Evolutionary conservation across 1,140 invertebrate genomes (phyloP).

Genomic region (Drosophila chauvacae): DNA sequence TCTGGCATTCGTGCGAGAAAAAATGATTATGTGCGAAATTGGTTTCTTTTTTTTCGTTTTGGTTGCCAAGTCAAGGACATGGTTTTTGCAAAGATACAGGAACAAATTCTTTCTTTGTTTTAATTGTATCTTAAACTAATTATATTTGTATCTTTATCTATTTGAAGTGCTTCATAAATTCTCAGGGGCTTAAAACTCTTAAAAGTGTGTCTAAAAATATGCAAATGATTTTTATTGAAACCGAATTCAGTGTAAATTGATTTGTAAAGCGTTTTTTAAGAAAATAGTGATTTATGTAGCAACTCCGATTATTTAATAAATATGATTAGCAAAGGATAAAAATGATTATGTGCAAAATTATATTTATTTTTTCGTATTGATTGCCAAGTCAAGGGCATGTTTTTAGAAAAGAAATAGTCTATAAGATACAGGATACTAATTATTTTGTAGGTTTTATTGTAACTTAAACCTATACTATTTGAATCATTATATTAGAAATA

Average conservation of each 20-base stretch:
- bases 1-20: conserved; percentile 15
- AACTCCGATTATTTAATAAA: no score
- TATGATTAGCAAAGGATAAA: no score
- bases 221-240: not conserved
- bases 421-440: no score
- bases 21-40: conserved; percentile 21
- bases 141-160: not conserved
- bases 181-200: not conserved
- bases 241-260: not conserved
- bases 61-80: conserved; percentile 1
- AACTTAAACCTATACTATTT: no score
- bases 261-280: not conserved
- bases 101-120: not conserved
- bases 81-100: not conserved
- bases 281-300: no score
- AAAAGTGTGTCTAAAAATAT: not conserved
- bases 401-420: no score
- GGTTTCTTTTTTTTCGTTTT: not conserved
- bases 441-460: no score
- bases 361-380: no score
- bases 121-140: not conserved
- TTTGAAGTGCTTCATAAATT: not conserved
- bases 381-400: no score
- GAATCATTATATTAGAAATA: no score
- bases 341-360: no score